These are phyloP conservation scores for Schizaphis graminum DNA, from an alignment of 2,888 invertebrate species.

Conservation along the genomic window DNA sequence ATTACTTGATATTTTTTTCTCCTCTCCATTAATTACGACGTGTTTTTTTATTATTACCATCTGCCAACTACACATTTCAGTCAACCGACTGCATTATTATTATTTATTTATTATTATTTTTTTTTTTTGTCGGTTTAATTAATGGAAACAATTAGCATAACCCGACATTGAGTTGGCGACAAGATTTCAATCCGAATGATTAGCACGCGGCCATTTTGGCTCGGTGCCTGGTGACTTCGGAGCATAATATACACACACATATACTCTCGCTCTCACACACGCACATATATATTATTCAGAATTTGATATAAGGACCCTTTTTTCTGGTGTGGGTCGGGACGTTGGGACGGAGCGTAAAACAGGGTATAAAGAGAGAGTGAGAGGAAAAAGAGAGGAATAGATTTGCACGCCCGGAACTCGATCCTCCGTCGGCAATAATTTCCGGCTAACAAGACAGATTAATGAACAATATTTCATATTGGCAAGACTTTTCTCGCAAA, in stretches of 20 bases:
- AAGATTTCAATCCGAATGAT: slow-evolving; percentile 52
- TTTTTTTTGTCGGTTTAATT: slow-evolving; percentile 55
- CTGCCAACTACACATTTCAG: slow-evolving; percentile 58
- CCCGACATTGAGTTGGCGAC: slow-evolving; percentile 56
- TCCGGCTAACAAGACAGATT: slow-evolving; percentile 66
- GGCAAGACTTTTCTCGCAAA: slow-evolving; percentile 64
- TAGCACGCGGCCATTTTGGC: slow-evolving; percentile 60
- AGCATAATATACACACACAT: neutral
- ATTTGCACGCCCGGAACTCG: slow-evolving; percentile 58
- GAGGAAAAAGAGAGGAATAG: neutral
- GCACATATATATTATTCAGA: neutral
- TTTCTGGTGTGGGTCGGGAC: neutral
- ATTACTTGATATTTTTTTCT: slow-evolving; percentile 41
- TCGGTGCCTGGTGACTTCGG: slow-evolving; percentile 13
- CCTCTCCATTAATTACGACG: slow-evolving; percentile 55
- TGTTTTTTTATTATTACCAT: slow-evolving; percentile 51
- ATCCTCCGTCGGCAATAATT: slow-evolving; percentile 65
- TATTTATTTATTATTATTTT: slow-evolving; percentile 48
- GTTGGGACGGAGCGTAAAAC: neutral
- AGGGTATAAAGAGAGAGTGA: neutral
- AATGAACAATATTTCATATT: slow-evolving; percentile 66
- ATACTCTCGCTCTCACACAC: neutral
- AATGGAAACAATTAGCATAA: slow-evolving; percentile 64
- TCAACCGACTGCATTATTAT: slow-evolving; percentile 34
- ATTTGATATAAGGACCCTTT: slow-evolving; percentile 41